Evolutionary conservation across 2,113 vertebrate species (phyloP).

Genomic region (Rhineura floridana): DNA sequence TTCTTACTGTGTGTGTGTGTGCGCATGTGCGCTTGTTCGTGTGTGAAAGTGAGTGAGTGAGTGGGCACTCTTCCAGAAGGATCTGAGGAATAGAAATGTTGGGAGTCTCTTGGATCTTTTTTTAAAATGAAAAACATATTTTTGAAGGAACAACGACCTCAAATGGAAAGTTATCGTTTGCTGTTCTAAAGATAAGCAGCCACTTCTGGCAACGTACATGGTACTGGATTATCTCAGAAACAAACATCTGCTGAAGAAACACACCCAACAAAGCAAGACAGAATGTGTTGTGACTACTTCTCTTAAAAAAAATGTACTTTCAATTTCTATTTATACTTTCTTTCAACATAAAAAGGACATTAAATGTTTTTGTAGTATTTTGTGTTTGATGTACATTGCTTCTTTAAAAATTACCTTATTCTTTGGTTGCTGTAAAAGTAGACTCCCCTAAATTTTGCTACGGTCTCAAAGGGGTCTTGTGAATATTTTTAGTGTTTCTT

Average conservation of each 20-base stretch:
- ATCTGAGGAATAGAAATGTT: neutral
- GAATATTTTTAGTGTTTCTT: neutral
- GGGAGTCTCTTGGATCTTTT: neutral
- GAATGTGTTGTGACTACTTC: conserved; percentile 71
- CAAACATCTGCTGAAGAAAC: conserved; percentile 82
- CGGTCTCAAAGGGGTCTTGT: neutral
- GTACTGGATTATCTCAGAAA: conserved; percentile 80
- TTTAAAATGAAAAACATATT: neutral
- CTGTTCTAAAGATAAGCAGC: conserved; percentile 44
- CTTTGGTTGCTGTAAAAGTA: neutral
- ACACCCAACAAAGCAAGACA: conserved; percentile 79
- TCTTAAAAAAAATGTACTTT: conserved; percentile 31
- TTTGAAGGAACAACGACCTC: conserved; percentile 86
- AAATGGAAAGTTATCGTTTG: conserved; percentile 81
- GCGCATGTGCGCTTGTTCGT: neutral
- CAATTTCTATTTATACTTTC: conserved; percentile 58
- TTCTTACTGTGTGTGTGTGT: neutral
- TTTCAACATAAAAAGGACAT: conserved; percentile 35
- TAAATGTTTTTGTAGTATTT: conserved; percentile 47
- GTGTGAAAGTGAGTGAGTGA: too few species aligned
- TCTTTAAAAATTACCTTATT: neutral
- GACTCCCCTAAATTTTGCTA: neutral
- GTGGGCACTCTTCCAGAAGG: neutral
- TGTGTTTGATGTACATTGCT: conserved; percentile 32
- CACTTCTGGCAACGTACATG: conserved; percentile 62